phyloP scores from a whole-genome alignment of 2,113 vertebrate genomes.

The Toxotes chatareus region DNA sequence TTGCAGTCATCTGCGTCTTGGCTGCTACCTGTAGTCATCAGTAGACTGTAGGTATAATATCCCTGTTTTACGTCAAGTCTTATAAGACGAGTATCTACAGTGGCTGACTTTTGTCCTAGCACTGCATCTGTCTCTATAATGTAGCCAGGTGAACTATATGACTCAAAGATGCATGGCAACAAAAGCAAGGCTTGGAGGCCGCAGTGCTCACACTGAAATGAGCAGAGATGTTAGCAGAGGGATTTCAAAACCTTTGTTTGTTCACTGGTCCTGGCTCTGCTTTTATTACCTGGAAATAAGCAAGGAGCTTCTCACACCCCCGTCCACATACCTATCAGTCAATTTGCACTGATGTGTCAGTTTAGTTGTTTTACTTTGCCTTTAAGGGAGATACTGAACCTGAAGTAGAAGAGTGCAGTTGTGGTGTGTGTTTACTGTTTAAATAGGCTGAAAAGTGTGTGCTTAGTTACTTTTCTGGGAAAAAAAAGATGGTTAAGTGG shows the following conservation, averaged over 20 bases:
- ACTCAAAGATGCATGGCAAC: not conserved
- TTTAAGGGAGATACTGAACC: not conserved
- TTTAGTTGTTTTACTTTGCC: not conserved
- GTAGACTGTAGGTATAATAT: not conserved
- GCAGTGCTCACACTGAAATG: not conserved
- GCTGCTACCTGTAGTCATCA: not conserved
- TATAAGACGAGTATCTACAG: too few relatives aligned
- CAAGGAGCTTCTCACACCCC: not conserved
- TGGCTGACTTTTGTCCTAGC: not conserved
- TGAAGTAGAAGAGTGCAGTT: not conserved
- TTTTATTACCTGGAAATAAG: slow-evolving; percentile 16
- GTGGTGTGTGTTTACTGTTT: not conserved
- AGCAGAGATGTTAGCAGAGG: not conserved
- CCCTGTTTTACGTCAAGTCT: too few relatives aligned
- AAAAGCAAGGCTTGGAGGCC: not conserved
- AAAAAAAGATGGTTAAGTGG: not conserved
- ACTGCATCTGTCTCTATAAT: slow-evolving; percentile 2
- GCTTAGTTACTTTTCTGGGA: not conserved
- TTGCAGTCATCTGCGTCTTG: not conserved
- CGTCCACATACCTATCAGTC: not conserved
- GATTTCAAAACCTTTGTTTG: slow-evolving; percentile 19
- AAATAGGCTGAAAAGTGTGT: not conserved
- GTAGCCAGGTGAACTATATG: not conserved
- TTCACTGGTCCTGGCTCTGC: not conserved
- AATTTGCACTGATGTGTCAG: not conserved